phyloP scores from a whole-genome alignment of 2,797 vertebrate species.

The Gallinago stenura region DNA sequence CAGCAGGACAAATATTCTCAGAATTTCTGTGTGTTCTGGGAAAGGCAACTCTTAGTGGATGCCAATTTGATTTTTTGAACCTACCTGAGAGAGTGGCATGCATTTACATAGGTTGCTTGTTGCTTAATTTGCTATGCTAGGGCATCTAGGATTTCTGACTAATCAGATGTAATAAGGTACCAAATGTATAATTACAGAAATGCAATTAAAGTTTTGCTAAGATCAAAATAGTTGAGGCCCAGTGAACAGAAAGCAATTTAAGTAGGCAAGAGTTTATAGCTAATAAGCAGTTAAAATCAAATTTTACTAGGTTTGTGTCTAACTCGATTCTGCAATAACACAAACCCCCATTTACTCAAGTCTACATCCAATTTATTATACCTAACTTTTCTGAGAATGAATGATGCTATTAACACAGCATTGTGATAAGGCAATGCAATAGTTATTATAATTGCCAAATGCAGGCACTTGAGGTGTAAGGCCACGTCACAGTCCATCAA shows the following conservation, averaged over 20 bases:
- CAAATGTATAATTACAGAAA: background rate
- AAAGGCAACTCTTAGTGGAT: background rate
- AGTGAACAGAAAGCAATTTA: background rate
- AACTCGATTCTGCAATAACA: background rate
- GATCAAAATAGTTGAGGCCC: background rate
- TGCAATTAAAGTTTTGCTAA: background rate
- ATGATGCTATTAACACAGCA: background rate
- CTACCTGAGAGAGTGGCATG: accelerated
- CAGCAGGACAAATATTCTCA: background rate
- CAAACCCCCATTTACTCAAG: background rate
- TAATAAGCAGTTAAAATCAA: background rate
- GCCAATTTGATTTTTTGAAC: background rate
- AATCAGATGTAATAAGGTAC: background rate
- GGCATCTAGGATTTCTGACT: background rate
- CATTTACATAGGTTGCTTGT: background rate
- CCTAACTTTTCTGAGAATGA: background rate
- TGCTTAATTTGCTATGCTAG: background rate
- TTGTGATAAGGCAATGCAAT: background rate
- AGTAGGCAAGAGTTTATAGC: background rate
- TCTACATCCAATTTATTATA: background rate
- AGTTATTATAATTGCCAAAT: background rate
- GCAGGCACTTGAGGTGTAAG: background rate
- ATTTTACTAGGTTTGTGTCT: background rate
- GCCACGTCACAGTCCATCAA: background rate
- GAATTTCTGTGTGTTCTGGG: background rate